Base-by-base conservation (phyloP, 2,113 vertebrate genomes). In the Hypocryptadius cinnamomeus region DNA sequence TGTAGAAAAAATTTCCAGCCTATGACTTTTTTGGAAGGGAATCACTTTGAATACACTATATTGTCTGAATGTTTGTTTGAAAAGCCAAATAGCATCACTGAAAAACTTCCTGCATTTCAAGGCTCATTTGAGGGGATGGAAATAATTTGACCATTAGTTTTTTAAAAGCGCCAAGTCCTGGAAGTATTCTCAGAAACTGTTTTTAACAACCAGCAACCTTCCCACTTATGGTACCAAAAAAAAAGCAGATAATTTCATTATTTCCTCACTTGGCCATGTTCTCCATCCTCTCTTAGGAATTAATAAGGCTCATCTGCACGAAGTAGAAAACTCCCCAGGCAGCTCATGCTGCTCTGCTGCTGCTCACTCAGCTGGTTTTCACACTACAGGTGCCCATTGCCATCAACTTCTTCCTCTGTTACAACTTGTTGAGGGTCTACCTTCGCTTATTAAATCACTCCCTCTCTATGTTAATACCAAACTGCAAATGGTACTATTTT, bases 231-330 rank as follows among this genome's bases (percentile, higher is more conserved):
- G 31, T 66, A 77, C 13, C 28, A 59, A 70, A 74, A 74, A 79
- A 59, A 79, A 80, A 61, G 14, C 76, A 76, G 72, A 53, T 76
- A 20, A 84, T 77, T 80, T 90, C 47, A 84, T 66, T 84, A 89
- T 93, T 89, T 84, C 40, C 40, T 90, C 35, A 60, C 72, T 59
- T 79, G 79, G 56, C 85, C 48, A 20, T 61, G 37, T 78, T 81
- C 76, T 90, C 39, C 65, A 33, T 71, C 39, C 40, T 80, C 77
- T 92, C 72, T 73, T 64, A 84, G 69, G 77, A 88, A 90, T 78
- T 92, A 85, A 86, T 48, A 94, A 90, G n/a, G 61, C 79, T 91
- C 56, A 88, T 92, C 90, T 77, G 47, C 71, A 78, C 69, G 57
- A 85, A 84, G 57, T 7, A 70, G 64, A 89, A 92, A 91, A 64